These are phyloP conservation scores for Papilio polyxenes DNA, from an alignment of 1,140 invertebrate genomes.

Conservation along the genomic window DNA sequence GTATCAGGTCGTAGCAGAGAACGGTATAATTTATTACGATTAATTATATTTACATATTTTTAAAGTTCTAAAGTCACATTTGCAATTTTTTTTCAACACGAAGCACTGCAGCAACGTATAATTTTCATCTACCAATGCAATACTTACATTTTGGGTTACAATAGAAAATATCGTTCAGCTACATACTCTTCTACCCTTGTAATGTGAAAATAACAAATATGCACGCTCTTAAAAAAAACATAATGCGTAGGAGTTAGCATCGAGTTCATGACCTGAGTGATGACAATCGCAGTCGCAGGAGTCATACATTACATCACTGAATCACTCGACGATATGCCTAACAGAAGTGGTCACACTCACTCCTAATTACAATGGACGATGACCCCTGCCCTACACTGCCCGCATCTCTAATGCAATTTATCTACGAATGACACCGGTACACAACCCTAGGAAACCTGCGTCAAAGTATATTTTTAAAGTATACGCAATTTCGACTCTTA, in stretches of 20 bases:
- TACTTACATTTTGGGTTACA: neutral
- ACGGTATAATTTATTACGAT: neutral
- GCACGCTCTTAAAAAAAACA: neutral
- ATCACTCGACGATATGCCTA: conserved; percentile 29
- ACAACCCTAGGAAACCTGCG: neutral
- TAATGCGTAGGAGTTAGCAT: conserved; percentile 8
- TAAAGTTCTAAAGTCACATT: neutral
- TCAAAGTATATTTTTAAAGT: neutral
- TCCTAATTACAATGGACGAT: conserved; percentile 49
- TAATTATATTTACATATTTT: neutral
- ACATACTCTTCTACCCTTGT: neutral
- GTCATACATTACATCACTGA: neutral
- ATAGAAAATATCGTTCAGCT: neutral
- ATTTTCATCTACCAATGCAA: too few species aligned
- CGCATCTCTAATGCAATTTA: conserved; percentile 34
- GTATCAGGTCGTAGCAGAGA: neutral
- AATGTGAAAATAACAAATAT: neutral
- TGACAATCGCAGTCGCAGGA: conserved; percentile 16
- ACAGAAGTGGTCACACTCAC: conserved; percentile 43
- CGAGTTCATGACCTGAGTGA: conserved; percentile 18
- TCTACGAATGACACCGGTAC: neutral
- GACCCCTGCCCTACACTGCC: conserved; percentile 43
- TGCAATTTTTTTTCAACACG: too few species aligned
- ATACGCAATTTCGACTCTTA: neutral
- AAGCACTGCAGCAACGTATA: too few species aligned